Evolutionary conservation across 92 coral and sea anemone genomes (phyloP).

Genomic region (Zoanthus sansibaricus): DNA sequence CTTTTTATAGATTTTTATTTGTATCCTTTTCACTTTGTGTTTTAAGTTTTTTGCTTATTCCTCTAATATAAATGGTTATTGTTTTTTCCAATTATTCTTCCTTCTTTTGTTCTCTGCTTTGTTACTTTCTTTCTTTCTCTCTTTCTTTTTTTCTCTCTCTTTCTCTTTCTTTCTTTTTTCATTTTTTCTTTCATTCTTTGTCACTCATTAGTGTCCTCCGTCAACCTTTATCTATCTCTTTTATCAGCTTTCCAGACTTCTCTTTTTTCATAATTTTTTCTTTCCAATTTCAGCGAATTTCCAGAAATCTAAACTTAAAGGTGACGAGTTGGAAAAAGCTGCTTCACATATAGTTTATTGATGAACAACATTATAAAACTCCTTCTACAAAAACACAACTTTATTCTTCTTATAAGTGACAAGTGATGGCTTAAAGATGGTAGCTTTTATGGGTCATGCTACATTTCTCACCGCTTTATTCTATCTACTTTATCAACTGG

Average conservation of each 20-base stretch:
- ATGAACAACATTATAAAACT: no score
- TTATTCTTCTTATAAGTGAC: no score
- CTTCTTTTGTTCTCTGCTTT: background rate
- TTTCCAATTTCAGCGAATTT: no score
- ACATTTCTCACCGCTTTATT: no score
- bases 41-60: background rate
- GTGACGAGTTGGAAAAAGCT: no score
- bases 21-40: background rate
- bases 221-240: background rate
- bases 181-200: slow-evolving; percentile 2
- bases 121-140: background rate
- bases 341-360: no score
- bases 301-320: no score
- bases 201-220: background rate
- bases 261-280: background rate
- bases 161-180: background rate
- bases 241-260: background rate
- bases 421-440: no score
- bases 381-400: no score
- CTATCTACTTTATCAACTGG: no score
- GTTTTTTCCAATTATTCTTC: background rate
- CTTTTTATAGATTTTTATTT: background rate
- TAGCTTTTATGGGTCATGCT: no score
- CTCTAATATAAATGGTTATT: no score
- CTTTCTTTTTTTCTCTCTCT: background rate